Base-by-base conservation (phyloP, 37 sponge, comb jelly and placozoan species). In the Cladorhizidae sp. region DNA sequence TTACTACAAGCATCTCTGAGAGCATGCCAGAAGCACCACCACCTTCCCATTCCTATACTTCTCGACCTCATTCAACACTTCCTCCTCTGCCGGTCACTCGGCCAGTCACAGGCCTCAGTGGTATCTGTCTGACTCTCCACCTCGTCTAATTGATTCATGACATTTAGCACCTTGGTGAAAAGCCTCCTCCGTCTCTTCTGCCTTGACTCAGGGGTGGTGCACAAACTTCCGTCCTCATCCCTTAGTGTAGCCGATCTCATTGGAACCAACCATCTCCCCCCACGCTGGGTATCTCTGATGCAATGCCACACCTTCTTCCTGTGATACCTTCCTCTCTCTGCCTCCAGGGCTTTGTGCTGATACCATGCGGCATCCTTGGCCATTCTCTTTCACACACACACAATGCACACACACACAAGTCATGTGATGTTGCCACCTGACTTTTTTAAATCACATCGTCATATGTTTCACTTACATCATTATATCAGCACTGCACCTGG, bases 1-100 rank as follows among this genome's bases (percentile, higher is more conserved):
- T n/a, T 12, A 32, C 14, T 14, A 22, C 20, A 65, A 65, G 67
- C 65, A 64, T 64, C 31, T 64, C 65, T 64, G 65, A n/a, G 20
- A 64, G 65, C 12, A 64, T 64, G 29, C 65, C 65, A 12, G 65
- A 64, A 17, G 55, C 55, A 54, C 52, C 54, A 7, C 65, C 65
- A 26, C 65, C 31, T 64, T 64, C 65, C 65, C 28, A 64, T 54
- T 54, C 17, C 17, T 12, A 54, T 20, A 17, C 55, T 26, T 28
- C 65, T 17, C 55, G 17, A 54, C 17, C 17, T 12, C 55, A 54
- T 17, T 54, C 55, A 12, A 54, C 28, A 18, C 65, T 25, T 28
- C 65, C 12, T 28, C 31, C 20, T 64, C n/a, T n/a, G 67, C 14
- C 33, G 71, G 71, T 32, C 38, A 36, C 11, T 65, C 67, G 14